Conservation (phyloP, 2,888 invertebrate genomes). For the Zaprionus obscuricornis region DNA sequence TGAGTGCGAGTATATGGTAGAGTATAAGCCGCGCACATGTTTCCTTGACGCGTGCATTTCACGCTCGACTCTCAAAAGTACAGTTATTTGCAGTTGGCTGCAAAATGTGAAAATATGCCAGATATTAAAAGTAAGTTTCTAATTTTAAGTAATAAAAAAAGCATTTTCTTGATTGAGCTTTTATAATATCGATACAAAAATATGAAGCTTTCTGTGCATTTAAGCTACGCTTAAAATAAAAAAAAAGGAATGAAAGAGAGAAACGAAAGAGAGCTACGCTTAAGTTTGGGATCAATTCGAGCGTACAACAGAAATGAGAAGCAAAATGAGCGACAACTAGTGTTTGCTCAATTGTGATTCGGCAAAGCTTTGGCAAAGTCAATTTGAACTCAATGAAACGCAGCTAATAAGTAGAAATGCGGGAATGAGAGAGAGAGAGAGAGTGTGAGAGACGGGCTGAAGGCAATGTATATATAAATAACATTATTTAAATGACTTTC, state of each 20-base stretch:
- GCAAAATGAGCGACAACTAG: background rate
- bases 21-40: no score
- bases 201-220: no score
- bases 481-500: slow-evolving; percentile 70
- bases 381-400: slow-evolving; percentile 32
- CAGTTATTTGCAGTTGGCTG: no score
- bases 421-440: slow-evolving; percentile 25
- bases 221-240: background rate
- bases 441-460: slow-evolving; percentile 9
- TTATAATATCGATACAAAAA: no score
- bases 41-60: no score
- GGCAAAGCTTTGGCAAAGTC: background rate
- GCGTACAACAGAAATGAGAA: no score
- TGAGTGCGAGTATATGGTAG: no score
- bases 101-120: no score
- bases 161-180: no score
- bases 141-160: no score
- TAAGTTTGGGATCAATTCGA: background rate
- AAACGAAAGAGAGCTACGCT: background rate
- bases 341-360: background rate
- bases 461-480: slow-evolving; percentile 45
- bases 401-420: slow-evolving; percentile 10
- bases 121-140: no score
- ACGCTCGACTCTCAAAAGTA: no score
- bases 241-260: background rate